Evolutionary conservation across 2,888 invertebrate genomes (phyloP), one percentile per base, ranked within the genome.

Genomic region (Odiellus spinosus): DNA sequence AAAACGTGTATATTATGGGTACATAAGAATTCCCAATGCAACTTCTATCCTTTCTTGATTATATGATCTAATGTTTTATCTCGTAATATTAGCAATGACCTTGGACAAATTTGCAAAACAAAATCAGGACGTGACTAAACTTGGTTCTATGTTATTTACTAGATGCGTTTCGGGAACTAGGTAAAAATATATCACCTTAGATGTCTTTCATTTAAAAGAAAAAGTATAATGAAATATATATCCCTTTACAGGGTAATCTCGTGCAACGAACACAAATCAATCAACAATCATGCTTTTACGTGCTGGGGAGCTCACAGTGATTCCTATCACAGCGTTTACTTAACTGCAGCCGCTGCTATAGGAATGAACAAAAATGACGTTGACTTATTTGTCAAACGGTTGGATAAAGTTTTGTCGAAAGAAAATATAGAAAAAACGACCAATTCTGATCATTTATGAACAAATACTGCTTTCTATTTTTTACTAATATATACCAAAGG

Each of bases 261-360:
- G 2, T 44, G 52, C 10, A 59, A 58, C 38, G 50, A 52, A 15
- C 32, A 12, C 5, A 59, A 58, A 45, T 46, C 38, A 8, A 49
- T 61, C 21, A 50, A 49, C 39, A 55, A 52, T 33, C 48, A 51
- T 35, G 55, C 49, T n/a, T 67, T 69, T 51, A 52, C 53, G 19
- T 80, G 77, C 46, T 83, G 80, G 76, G 81, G 82, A 42, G 71
- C 78, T 10, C 82, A 82, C 63, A 69, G 70, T 54, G 67, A 71
- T 56, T 65, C 67, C 54, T 75, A 74, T 56, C 70, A 72, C 11
- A 65, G 67, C 50, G 73, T 78, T 2, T 83, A 83, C 61, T 66
- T 83, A 53, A 83, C 82, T 3, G 79, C 77, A 43, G 82, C 82
- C 14, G 79, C 81, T 3, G 71, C 76, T 5, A 64, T 84, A 34